These are phyloP conservation scores for Coregonus ussuriensis DNA, from an alignment of 2,797 vertebrate genomes.

Conservation along the genomic window DNA sequence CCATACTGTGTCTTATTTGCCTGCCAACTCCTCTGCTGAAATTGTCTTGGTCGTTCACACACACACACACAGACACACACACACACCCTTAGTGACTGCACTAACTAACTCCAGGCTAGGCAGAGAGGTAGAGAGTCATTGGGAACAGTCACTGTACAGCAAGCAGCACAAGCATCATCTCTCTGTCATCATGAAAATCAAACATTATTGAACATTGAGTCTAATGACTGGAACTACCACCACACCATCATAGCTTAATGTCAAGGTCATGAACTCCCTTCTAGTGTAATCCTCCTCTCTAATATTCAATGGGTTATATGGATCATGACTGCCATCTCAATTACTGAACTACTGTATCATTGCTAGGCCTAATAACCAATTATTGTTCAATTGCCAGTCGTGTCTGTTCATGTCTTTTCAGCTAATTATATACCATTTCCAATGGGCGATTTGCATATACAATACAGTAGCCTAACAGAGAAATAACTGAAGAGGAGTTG, in stretches of 20 bases:
- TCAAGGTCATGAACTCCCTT: conserved; percentile 28
- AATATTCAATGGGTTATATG: too few relatives aligned
- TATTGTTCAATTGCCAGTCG: too few relatives aligned
- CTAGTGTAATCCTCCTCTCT: neutral
- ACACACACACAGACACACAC: conserved; percentile 33
- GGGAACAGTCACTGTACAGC: conserved; percentile 40
- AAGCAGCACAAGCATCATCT: conserved; percentile 31
- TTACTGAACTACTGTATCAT: too few relatives aligned
- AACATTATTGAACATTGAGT: conserved; percentile 37
- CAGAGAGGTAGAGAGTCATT: conserved; percentile 57
- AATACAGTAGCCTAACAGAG: too few relatives aligned
- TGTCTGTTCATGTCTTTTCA: too few relatives aligned
- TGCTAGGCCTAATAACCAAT: too few relatives aligned
- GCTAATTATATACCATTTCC: too few relatives aligned
- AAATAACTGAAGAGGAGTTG: too few relatives aligned
- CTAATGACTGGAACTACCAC: conserved; percentile 36
- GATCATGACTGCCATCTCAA: too few relatives aligned
- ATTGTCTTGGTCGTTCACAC: neutral
- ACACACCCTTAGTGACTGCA: conserved; percentile 55
- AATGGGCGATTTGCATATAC: too few relatives aligned
- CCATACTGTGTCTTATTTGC: too few relatives aligned
- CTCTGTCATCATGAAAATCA: conserved; percentile 36
- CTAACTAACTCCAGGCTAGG: conserved; percentile 44
- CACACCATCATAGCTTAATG: conserved; percentile 27
- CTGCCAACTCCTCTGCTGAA: too few relatives aligned